A percentile compares a stretch with the other conserved stretches of the same genome.
Evolutionary conservation across 2,797 vertebrate species (phyloP).

Genomic region (Dallia pectoralis): DNA sequence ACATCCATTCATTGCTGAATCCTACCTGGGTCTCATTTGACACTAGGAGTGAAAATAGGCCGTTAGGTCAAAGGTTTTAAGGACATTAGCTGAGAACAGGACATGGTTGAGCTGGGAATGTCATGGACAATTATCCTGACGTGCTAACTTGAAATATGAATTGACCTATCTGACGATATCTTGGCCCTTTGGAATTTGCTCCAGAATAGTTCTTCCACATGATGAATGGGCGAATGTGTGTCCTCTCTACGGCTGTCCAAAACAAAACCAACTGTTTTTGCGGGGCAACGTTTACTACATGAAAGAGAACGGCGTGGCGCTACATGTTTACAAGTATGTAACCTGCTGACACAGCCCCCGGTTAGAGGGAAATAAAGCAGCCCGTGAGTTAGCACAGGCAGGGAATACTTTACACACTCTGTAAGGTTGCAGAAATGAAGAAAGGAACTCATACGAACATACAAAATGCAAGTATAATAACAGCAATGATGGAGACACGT

Average conservation of each 20-base stretch:
- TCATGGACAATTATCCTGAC: conserved; percentile 7
- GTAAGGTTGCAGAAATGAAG: no score
- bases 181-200: background rate
- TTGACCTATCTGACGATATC: background rate
- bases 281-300: background rate
- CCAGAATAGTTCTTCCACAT: background rate
- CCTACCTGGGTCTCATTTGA: background rate
- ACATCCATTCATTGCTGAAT: no score
- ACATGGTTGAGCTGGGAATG: background rate
- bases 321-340: no score
- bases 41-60: no score
- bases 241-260: background rate
- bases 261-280: background rate
- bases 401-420: no score
- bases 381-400: no score
- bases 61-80: background rate
- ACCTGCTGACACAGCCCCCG: no score
- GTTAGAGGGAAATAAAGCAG: no score
- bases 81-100: background rate
- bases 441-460: no score
- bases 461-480: no score
- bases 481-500: no score
- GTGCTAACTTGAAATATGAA: background rate
- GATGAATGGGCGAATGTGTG: background rate
- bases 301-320: no score